Evolutionary conservation across 2,888 invertebrate genomes (phyloP), one percentile per base, ranked within the genome.

Genomic region (Endotricha flammealis): DNA sequence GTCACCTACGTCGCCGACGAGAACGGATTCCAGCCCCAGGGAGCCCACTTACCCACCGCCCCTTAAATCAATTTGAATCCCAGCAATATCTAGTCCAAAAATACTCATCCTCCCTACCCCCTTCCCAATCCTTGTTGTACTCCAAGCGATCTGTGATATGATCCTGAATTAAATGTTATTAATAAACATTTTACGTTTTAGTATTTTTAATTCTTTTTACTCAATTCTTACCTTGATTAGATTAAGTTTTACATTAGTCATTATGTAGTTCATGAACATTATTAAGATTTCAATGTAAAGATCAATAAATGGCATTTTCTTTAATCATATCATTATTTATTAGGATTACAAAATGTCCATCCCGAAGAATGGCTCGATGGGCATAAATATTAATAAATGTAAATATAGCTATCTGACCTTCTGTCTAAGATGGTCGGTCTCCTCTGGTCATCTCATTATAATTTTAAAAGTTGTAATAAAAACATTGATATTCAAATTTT

Each of bases 1-100:
- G 69, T 89, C 29, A 62, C 49, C 37, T 90, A 89, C 80, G 46
- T 74, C 41, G 88, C 90, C 25, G 65, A 88, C 64, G 77, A 87
- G 61, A 56, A 75, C 50, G 90, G 90, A 8, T 90, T 88, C 86
- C 79, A 80, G 48, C 75, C 89, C 59, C 22, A 36, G 8, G 80
- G 69, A n/a, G 59, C 60, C 29, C 80, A 82, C 40, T 36, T 83
- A 23, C 80, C 81, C 60, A 10, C 25, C 0, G 44, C 54, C 33
- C 37, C 42, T 11, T 69, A 69, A 68, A 38, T 41, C 30, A 28
- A 8, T 11, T 12, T 22, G 32, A 48, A n/a, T 23, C 38, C 47
- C 42, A 42, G 32, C 39, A 50, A 46, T 39, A 52, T 75, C 75
- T 77, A 75, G 75, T 74, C 74, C 65, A 68, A 71, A 68, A 74